Base-by-base conservation (phyloP, 1,140 invertebrate species). In the Rhynchophorus ferrugineus region DNA sequence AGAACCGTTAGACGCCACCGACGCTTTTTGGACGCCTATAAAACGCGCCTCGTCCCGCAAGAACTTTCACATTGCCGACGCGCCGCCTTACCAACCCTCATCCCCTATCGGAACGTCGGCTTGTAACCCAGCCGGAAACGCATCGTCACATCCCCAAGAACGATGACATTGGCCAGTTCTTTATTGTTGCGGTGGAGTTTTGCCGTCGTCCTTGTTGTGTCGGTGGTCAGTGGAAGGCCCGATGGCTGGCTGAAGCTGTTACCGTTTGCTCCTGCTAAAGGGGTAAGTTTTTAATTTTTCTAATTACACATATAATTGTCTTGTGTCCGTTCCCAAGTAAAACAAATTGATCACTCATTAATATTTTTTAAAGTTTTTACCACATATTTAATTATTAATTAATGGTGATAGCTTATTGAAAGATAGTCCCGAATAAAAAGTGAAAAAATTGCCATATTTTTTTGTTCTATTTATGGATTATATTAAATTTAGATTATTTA, bases 1-100 rank as follows among this genome's bases (percentile, higher is more conserved):
- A 50, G 46, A 49, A 49, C 46, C 18, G 35, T 49, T 20, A 41
- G 48, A 50, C 38, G 24, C 48, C 48, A 14, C 41, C 48, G 48
- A 50, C 48, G 48, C 41, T 50, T 35, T 35, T 42, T 34, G 22
- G 22, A 41, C 18, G 18, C 37, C 24, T 50, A 50, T 50, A 50
- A 19, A 50, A 43, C n/a, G n/a, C 48, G 48, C 48, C 38, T 29
- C 38, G 48, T 39, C 43, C 29, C 38, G 39, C 48, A 50, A 35
- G 20, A 29, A 50, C 48, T 43, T 49, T 35, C 18, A 41, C 39
- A 50, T 44, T 43, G 46, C 34, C 46, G 34, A 37, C 46, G 48
- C 41, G 44, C 18, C 48, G 35, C 24, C 37, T 44, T 19, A 21
- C 29, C 39, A 50, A 29, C 19, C 41, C 48, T 19, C 16, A 50